A percentile compares a stretch with the other conserved stretches of the same genome.
Conservation (phyloP, 1,140 invertebrate genomes). For the Bombyx mori region ASM3026992v2 NC_085110.1:6974501-6975000, state of each 20-base stretch:
- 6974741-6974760: conserved; percentile 55
- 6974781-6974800: too few relatives aligned
- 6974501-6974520: conserved; percentile 47
- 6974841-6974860: not conserved
- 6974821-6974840: not conserved
- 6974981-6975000: too few relatives aligned
- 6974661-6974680: conserved; percentile 64
- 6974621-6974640: conserved; percentile 58
- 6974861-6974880: not conserved
- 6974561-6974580: conserved; percentile 52
- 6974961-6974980: too few relatives aligned
- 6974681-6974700: conserved; percentile 69
- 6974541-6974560: conserved; percentile 65
- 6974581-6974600: conserved; percentile 69
- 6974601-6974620: conserved; percentile 66
- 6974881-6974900: too few relatives aligned
- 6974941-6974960: too few relatives aligned
- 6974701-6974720: conserved; percentile 45
- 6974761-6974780: conserved; percentile 31
- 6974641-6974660: conserved; percentile 64
- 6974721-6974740: conserved; percentile 23
- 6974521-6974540: conserved; percentile 55
- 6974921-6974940: too few relatives aligned
- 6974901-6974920: too few relatives aligned
- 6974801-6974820: not conserved